Evolutionary conservation across 1,140 invertebrate species (phyloP).

Genomic region (Hycleus phaleratus): DNA sequence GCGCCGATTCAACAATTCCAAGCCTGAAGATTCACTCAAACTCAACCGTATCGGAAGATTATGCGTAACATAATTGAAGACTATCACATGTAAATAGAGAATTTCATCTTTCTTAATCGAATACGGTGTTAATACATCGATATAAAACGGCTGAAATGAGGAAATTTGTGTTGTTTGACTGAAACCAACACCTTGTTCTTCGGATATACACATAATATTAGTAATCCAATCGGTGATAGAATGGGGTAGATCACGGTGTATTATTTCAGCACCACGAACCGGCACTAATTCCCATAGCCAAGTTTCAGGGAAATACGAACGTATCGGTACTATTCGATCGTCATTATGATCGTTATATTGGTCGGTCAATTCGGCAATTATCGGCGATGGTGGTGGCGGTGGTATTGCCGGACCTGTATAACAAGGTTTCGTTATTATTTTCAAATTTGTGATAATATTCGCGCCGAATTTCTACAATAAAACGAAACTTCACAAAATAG

Average conservation of each 20-base stretch:
- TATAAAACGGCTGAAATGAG: conserved; percentile 67
- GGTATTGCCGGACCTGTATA: conserved; percentile 19
- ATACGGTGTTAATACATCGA: conserved; percentile 61
- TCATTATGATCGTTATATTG: conserved; percentile 36
- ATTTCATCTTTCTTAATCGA: conserved; percentile 63
- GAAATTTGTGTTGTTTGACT: conserved; percentile 48
- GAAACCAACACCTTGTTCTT: conserved; percentile 55
- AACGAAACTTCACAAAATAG: neutral
- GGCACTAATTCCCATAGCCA: conserved; percentile 58
- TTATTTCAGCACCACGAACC: conserved; percentile 28
- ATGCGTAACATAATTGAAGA: conserved; percentile 65
- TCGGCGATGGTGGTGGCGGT: too few relatives aligned
- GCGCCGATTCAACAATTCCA: conserved; percentile 34
- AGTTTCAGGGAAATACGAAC: conserved; percentile 60
- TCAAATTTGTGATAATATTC: conserved; percentile 29
- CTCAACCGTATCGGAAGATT: conserved; percentile 51
- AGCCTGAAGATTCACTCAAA: conserved; percentile 42
- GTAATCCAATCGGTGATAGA: conserved; percentile 69
- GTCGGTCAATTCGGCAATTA: conserved; percentile 19
- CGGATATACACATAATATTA: conserved; percentile 59
- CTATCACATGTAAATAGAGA: conserved; percentile 56
- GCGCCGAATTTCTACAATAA: conserved; percentile 29
- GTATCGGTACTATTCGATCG: conserved; percentile 37
- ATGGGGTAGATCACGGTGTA: conserved; percentile 51
- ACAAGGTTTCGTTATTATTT: conserved; percentile 31